A percentile compares a stretch with the other conserved stretches of the same genome.
phyloP scores from a whole-genome alignment of 1,140 invertebrate genomes.

The Homarus americanus region DNA sequence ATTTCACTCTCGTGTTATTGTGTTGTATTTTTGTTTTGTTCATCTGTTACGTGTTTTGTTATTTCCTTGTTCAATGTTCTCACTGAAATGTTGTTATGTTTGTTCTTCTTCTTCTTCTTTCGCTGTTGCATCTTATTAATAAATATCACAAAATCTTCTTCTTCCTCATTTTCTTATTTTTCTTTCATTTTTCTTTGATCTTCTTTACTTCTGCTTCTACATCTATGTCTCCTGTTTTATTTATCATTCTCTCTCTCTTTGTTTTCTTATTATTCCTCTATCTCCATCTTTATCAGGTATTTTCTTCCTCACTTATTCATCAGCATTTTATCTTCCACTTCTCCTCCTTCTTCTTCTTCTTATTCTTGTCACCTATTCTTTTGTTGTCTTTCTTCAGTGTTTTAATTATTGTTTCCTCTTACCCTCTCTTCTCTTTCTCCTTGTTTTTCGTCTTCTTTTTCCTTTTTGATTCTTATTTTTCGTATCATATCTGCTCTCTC shows the following conservation, averaged over 20 bases:
- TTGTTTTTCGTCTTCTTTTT: no score
- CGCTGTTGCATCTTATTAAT: no score
- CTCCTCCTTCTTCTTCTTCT: not conserved
- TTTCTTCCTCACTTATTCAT: not conserved
- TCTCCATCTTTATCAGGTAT: not conserved
- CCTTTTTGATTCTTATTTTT: no score
- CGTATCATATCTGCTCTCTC: no score
- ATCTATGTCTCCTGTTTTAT: not conserved
- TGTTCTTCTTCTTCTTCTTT: no score
- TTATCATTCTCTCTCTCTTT: conserved; percentile 8
- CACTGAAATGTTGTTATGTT: no score
- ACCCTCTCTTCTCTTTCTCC: no score
- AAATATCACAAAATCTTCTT: not conserved
- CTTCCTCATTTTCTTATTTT: not conserved
- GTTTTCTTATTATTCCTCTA: not conserved
- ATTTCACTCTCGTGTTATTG: not conserved
- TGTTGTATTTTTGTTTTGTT: not conserved
- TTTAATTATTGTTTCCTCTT: no score
- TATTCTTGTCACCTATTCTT: not conserved
- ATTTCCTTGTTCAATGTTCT: not conserved
- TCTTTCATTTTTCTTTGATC: not conserved
- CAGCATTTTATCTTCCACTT: no score
- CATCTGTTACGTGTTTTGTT: not conserved
- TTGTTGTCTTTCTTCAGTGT: not conserved
- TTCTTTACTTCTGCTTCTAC: not conserved